These are phyloP conservation scores for Bombylius discolor DNA, from an alignment of 2,888 invertebrate genomes.

Conservation along the genomic window DNA sequence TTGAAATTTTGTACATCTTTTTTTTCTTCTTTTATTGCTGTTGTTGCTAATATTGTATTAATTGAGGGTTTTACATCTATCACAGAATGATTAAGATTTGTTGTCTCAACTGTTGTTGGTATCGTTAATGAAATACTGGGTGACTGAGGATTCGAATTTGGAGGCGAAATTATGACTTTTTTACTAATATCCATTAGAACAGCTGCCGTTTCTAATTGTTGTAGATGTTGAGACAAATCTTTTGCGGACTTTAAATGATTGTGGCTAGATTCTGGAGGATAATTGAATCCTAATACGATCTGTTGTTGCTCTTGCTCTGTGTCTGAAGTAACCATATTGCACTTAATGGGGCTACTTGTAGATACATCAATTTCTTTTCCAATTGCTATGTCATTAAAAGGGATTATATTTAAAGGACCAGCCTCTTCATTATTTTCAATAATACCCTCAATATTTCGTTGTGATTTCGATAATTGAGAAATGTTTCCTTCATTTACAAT, in stretches of 20 bases:
- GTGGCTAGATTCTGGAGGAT: not conserved
- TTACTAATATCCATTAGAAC: conserved; percentile 38
- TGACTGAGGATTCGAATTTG: conserved; percentile 30
- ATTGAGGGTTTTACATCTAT: conserved; percentile 31
- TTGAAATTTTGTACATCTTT: not conserved
- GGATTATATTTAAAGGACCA: not conserved
- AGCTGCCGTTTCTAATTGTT: conserved; percentile 36
- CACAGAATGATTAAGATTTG: conserved; percentile 38
- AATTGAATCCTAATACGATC: not conserved
- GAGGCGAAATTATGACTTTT: conserved; percentile 35
- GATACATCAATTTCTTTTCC: not conserved
- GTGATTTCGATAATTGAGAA: not conserved
- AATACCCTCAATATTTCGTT: not conserved
- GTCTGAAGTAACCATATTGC: not conserved
- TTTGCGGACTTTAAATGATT: not conserved
- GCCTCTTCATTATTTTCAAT: no score
- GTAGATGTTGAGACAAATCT: conserved; percentile 19
- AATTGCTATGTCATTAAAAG: not conserved
- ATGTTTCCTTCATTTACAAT: not conserved
- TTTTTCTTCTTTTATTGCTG: not conserved
- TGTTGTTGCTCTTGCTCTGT: not conserved
- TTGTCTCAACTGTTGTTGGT: conserved; percentile 18
- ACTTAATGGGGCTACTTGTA: not conserved
- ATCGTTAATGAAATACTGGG: conserved; percentile 12
- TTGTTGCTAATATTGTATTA: not conserved